These are phyloP conservation scores for Eidolon dupreanum DNA, from an alignment of 2,797 vertebrate genomes.

Conservation along the genomic window DNA sequence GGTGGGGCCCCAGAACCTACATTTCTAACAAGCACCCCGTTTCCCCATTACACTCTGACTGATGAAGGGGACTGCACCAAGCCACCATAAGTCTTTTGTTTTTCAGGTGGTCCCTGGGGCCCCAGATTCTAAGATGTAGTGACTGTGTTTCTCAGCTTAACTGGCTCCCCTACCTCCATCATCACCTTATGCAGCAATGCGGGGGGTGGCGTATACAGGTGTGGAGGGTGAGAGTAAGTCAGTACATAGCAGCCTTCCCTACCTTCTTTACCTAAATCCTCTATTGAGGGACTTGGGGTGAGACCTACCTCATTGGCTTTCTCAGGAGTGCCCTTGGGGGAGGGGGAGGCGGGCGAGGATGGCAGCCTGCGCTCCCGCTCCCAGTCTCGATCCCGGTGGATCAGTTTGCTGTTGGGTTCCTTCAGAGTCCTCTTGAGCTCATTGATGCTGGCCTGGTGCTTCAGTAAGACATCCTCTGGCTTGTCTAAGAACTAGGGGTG, in stretches of 20 bases:
- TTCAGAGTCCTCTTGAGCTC: constrained; percentile 97
- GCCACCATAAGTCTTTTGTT: not conserved
- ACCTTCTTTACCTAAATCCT: not conserved
- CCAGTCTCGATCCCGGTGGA: constrained; percentile 89
- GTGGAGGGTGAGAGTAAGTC: not conserved
- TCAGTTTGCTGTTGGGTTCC: constrained; percentile 97
- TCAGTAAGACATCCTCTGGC: constrained; percentile 96
- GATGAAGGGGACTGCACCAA: not conserved
- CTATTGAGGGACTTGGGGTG: not conserved
- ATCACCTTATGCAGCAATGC: not conserved
- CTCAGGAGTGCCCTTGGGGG: constrained; percentile 92
- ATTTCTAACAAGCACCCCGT: not conserved
- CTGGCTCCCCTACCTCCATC: not conserved
- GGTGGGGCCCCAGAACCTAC: not conserved
- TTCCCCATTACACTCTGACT: not conserved
- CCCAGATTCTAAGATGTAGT: not conserved
- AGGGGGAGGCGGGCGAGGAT: constrained; percentile 92
- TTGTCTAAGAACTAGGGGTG: constrained; percentile 93
- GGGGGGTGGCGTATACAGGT: not conserved
- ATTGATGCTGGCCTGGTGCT: constrained; percentile 99
- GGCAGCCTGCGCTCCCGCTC: constrained; percentile 93
- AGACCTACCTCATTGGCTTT: constrained; percentile 88
- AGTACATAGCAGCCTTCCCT: not conserved
- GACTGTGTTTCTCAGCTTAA: not conserved
- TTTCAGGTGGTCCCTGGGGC: not conserved